Conservation (phyloP, 1,140 invertebrate species). For the Brachionus sp. region DNA sequence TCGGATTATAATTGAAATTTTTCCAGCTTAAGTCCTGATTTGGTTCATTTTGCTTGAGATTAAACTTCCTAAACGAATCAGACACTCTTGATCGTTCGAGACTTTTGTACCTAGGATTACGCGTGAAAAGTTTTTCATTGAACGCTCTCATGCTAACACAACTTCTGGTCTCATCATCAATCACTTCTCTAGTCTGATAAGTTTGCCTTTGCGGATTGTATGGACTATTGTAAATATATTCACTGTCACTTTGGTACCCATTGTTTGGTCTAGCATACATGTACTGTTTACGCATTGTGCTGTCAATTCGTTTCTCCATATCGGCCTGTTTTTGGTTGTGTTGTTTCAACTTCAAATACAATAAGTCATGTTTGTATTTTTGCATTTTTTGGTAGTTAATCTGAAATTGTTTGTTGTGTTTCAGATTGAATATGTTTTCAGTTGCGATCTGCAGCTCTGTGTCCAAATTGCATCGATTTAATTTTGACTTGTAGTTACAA, state of each 20-base stretch:
- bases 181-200: background rate
- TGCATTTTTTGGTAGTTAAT: background rate
- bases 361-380: conserved; percentile 4
- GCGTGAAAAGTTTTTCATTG: background rate
- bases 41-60: background rate
- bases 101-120: conserved; percentile 1
- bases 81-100: background rate
- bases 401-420: conserved; percentile 1
- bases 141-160: background rate
- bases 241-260: conserved; percentile 19
- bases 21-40: background rate
- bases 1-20: conserved; percentile 11
- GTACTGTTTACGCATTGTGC: background rate
- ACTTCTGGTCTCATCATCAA: background rate
- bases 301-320: background rate
- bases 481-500: background rate
- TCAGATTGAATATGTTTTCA: background rate
- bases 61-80: background rate
- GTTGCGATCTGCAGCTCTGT: background rate
- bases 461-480: background rate
- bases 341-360: conserved; percentile 11
- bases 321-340: conserved; percentile 3
- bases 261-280: background rate
- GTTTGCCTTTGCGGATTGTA: background rate
- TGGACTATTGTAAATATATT: background rate